A percentile compares a stretch with the other conserved stretches of the same genome.
Evolutionary conservation across 2,888 invertebrate species (phyloP).

Genomic region (Leptinotarsa peninsularis): DNA sequence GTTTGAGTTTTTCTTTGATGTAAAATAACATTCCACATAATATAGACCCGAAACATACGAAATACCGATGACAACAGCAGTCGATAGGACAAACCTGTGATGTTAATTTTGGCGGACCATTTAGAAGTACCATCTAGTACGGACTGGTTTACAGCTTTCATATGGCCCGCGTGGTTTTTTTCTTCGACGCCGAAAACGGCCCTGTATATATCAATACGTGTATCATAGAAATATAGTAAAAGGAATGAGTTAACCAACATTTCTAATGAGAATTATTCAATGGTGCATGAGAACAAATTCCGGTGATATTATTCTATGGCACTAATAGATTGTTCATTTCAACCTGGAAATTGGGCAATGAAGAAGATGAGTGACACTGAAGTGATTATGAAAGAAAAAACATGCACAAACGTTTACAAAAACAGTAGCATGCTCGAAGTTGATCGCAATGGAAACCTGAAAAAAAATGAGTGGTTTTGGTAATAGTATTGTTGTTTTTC

Average conservation of each 20-base stretch:
- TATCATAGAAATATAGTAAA: constrained; percentile 33
- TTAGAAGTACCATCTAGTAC: constrained; percentile 99
- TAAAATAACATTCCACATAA: constrained; percentile 22
- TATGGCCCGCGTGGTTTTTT: constrained; percentile 93
- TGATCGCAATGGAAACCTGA: not conserved
- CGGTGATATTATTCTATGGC: constrained; percentile 9
- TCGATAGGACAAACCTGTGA: constrained; percentile 89
- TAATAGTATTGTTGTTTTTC: not conserved
- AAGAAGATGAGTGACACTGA: not conserved
- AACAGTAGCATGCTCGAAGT: constrained; percentile 3
- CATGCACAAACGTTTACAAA: constrained; percentile 5
- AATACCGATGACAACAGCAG: constrained; percentile 13
- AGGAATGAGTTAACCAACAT: not conserved
- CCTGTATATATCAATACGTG: constrained; percentile 69
- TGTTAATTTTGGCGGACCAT: constrained; percentile 99
- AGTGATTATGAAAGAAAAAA: not conserved
- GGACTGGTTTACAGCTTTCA: constrained; percentile 98
- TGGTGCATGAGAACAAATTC: not conserved
- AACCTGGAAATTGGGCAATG: not conserved
- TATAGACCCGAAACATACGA: constrained; percentile 13
- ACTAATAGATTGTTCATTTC: constrained; percentile 4
- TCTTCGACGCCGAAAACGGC: constrained; percentile 96
- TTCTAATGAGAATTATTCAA: not conserved
- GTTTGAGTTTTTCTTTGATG: not conserved
- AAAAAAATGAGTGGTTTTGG: not conserved